Evolutionary conservation across 1,140 invertebrate genomes (phyloP).

Genomic region (Lepidotrigona ventralis): DNA sequence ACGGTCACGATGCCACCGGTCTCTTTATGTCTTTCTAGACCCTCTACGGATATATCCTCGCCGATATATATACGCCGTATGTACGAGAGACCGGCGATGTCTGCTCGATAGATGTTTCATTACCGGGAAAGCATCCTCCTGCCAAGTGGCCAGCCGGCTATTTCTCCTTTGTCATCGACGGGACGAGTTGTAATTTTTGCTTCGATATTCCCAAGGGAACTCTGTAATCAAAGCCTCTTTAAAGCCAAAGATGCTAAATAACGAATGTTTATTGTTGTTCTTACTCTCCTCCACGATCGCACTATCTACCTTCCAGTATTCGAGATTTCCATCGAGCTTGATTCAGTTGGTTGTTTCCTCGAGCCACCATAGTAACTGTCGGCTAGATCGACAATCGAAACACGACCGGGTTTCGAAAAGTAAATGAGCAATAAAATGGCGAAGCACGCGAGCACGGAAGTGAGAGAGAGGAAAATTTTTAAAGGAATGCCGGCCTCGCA

Average conservation of each 20-base stretch:
- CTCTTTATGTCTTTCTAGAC: slow-evolving; percentile 51
- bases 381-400: slow-evolving; percentile 28
- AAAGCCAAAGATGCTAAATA: not conserved
- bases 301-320: too few relatives aligned
- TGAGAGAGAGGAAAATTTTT: slow-evolving; percentile 14
- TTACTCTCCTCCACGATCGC: not conserved
- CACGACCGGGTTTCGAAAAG: not conserved
- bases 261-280: not conserved
- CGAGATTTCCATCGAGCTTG: slow-evolving; percentile 9
- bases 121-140: not conserved
- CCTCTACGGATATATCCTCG: not conserved
- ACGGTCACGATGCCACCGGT: slow-evolving; percentile 53
- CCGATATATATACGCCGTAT: not conserved
- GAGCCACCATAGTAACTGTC: too few relatives aligned
- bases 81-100: not conserved
- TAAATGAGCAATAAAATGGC: not conserved
- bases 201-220: too few relatives aligned
- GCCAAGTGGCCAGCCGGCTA: too few relatives aligned
- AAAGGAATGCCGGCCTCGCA: slow-evolving; percentile 18
- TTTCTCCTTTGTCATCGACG: too few relatives aligned
- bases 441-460: not conserved
- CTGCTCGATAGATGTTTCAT: not conserved
- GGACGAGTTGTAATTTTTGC: too few relatives aligned
- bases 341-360: not conserved
- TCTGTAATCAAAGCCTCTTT: not conserved